These are phyloP conservation scores for Cerastis leucographa DNA, from an alignment of 2,888 invertebrate genomes.

Conservation along the genomic window DNA sequence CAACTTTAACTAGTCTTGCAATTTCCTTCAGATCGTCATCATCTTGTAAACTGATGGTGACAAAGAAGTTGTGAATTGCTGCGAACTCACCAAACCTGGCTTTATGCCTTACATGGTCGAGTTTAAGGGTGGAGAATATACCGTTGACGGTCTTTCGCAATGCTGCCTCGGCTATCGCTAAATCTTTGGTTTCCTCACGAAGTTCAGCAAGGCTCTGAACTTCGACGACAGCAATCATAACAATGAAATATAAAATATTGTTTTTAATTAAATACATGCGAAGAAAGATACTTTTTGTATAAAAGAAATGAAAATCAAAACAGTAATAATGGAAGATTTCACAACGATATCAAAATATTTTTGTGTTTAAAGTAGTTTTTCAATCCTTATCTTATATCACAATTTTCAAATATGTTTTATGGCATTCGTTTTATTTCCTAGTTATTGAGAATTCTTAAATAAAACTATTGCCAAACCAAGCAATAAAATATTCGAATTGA, in stretches of 20 bases:
- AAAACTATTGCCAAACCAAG: conserved; percentile 31
- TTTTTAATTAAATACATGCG: conserved; percentile 61
- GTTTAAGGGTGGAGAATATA: conserved; percentile 73
- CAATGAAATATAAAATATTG: conserved; percentile 54
- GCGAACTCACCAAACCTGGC: conserved; percentile 73
- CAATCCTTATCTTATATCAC: conserved; percentile 27
- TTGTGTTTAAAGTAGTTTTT: conserved; percentile 45
- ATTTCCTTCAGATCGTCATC: conserved; percentile 74
- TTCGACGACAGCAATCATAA: conserved; percentile 47
- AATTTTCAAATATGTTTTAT: conserved; percentile 52
- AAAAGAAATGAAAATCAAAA: conserved; percentile 29
- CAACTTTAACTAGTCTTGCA: conserved; percentile 69
- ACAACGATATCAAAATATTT: conserved; percentile 32
- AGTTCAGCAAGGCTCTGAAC: conserved; percentile 67
- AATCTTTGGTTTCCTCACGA: conserved; percentile 67
- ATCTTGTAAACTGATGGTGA: conserved; percentile 74
- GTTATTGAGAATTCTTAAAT: conserved; percentile 35
- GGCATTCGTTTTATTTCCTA: conserved; percentile 48
- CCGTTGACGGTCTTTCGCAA: conserved; percentile 74
- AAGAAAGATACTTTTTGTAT: conserved; percentile 26
- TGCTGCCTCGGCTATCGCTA: conserved; percentile 67
- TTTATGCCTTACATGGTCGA: conserved; percentile 67
- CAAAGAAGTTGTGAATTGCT: conserved; percentile 76
- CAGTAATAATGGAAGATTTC: conserved; percentile 36
- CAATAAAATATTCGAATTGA: conserved; percentile 26